These are phyloP conservation scores for Virgularia gustaviana DNA, from an alignment of 92 coral and sea anemone genomes.

Conservation along the genomic window DNA sequence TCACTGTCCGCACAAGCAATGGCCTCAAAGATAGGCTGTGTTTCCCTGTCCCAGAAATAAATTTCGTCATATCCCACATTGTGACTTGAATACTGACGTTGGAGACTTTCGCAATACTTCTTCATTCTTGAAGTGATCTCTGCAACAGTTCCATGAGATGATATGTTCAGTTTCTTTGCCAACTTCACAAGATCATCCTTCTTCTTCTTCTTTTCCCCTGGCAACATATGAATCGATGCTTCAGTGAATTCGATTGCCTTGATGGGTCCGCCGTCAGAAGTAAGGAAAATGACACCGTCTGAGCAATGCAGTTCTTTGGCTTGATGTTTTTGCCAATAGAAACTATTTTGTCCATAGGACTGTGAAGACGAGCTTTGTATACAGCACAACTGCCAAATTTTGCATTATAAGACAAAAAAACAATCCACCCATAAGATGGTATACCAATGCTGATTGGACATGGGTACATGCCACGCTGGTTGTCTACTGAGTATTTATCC, in stretches of 20 bases:
- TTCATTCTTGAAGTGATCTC: slow-evolving; percentile 37
- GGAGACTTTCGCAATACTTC: slow-evolving; percentile 5
- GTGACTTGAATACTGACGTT: slow-evolving; percentile 13
- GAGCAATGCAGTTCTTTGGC: slow-evolving; percentile 42
- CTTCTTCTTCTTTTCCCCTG: slow-evolving; percentile 9
- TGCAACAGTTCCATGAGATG: slow-evolving; percentile 28
- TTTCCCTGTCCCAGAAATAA: slow-evolving; percentile 35
- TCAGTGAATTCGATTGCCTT: slow-evolving; percentile 39
- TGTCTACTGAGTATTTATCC: slow-evolving; percentile 58
- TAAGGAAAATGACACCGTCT: slow-evolving; percentile 43
- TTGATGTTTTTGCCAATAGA: slow-evolving; percentile 43
- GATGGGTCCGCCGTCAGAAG: slow-evolving; percentile 55
- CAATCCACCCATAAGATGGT: slow-evolving; percentile 58
- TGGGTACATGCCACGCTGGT: slow-evolving; percentile 61
- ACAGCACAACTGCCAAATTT: slow-evolving; percentile 44
- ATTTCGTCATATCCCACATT: slow-evolving; percentile 28
- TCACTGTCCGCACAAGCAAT: slow-evolving; percentile 47
- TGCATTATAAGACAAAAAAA: slow-evolving; percentile 47
- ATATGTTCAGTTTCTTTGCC: slow-evolving; percentile 6
- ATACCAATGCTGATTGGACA: slow-evolving; percentile 56
- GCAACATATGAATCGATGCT: slow-evolving; percentile 34
- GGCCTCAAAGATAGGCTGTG: slow-evolving; percentile 56
- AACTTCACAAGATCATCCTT: slow-evolving; percentile 30
- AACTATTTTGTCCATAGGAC: slow-evolving; percentile 52
- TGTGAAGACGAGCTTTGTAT: slow-evolving; percentile 53